Evolutionary conservation across 2,113 vertebrate species (phyloP), one percentile per base, ranked within the genome.

Genomic region (Motacilla alba): DNA sequence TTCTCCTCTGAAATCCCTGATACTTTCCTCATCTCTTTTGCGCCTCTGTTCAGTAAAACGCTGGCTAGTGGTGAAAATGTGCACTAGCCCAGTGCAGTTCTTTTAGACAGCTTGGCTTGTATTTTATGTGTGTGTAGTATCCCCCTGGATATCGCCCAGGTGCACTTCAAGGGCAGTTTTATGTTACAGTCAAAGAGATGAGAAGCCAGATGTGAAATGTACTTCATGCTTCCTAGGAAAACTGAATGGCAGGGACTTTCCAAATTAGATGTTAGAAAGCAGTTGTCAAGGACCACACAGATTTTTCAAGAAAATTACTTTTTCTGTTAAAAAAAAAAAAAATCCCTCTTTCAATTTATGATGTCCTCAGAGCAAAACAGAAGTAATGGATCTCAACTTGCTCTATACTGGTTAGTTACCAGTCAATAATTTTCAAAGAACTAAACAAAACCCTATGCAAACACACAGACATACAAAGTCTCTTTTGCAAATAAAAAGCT

Each of bases 81-180:
- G 52, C 60, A 87, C 11, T 78, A 67, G 89, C 47, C 86, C 89
- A 75, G 73, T 15, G 66, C 39, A 62, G 49, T 39, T 76, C 33
- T 39, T 73, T 90, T 16, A 81, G 89, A 62, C 72, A 73, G 35
- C 35, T 39, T 90, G 83, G 56, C 52, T 94, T 9, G 0, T 37
- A 44, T 75, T 73, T 24, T 67, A 76, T 13, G 1, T 86, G 2
- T 96, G 80, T 93, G 93, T 95, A 93, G 80, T 63, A 90, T 67
- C 13, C 52, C 41, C 47, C 77, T 49, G 46, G 81, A 93, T 49
- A 67, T 70, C 82, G 91, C 79, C 87, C 92, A 96, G 83, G 75
- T 77, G 53, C 39, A 27, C 76, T 81, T 92, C 89, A 95, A 95
- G 72, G 86, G 23, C 52, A 87, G 79, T 92, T 93, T 78, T 95